These are phyloP conservation scores for Sceloporus tristichus DNA, from an alignment of 2,113 vertebrate species.

Conservation along the genomic window DNA sequence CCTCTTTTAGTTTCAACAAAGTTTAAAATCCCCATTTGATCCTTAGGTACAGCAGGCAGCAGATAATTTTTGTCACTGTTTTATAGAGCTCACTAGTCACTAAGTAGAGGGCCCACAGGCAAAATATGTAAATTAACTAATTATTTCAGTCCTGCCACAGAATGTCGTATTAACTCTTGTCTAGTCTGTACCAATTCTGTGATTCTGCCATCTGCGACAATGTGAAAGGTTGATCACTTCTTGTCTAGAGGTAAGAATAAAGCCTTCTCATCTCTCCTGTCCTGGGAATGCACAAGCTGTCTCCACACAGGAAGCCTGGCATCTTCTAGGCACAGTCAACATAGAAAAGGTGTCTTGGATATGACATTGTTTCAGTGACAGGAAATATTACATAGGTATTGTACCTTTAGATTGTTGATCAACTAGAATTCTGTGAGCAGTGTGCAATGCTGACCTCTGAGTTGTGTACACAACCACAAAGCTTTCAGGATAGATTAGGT, in stretches of 20 bases:
- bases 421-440: not conserved
- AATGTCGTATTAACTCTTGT: constrained; percentile 55
- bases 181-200: constrained; percentile 34
- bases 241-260: not conserved
- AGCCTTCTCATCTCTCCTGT: not conserved
- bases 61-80: constrained; percentile 57
- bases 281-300: not conserved
- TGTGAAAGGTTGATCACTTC: not conserved
- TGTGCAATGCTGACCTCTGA: not conserved
- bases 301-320: too few species aligned
- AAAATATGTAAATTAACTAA: constrained; percentile 74
- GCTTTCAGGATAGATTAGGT: not conserved
- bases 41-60: constrained; percentile 48
- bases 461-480: not conserved
- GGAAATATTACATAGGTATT: not conserved
- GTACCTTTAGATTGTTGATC: too few species aligned
- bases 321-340: not conserved
- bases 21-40: constrained; percentile 67
- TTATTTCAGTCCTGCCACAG: constrained; percentile 65
- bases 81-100: constrained; percentile 59
- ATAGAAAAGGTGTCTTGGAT: not conserved
- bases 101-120: constrained; percentile 60
- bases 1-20: constrained; percentile 50
- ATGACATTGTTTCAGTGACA: not conserved
- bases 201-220: constrained; percentile 34